Base-by-base conservation (phyloP, 2,888 invertebrate species). In the Eugnorisma glareosa region DNA sequence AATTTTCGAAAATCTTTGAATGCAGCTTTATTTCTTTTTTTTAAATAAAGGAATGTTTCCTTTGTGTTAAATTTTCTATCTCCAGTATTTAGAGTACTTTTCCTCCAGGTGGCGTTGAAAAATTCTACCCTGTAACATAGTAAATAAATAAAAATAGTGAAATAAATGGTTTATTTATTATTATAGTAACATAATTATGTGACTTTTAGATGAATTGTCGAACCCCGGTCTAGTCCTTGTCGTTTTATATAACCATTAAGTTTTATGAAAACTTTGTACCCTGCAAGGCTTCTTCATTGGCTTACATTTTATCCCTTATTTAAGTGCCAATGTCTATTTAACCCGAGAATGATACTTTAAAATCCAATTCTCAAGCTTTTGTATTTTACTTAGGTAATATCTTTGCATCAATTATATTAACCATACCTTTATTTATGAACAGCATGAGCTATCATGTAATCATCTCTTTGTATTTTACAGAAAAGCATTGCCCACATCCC, bases 401-500 rank as follows among this genome's bases (percentile, higher is more conserved):
- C 61, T 57, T 59, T 61, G 24, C 63, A 48, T 61, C 0, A 63
- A 57, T 37, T 64, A 37, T 40, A 70, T 64, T 67, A 66, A 70
- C 13, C 70, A 76, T 31, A 57, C 13, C 4, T 81, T 64, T 67
- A 85, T 51, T 75, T 74, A 67, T 59, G 64, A 81, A 54, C 54
- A 73, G 83, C 83, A 83, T 83, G 82, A 63, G 77, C 86, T 82
- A 82, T 73, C 82, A 75, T 69, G 67, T 85, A 84, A 84, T 82
- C 82, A 88, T 84, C 67, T 81, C 74, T 83, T 88, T 84, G 67
- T 86, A 89, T 86, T 88, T 89, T 89, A 81, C 90, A 90, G 89
- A 89, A 84, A 83, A 82, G 88, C 86, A 89, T 89, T 87, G 85
- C 87, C 84, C 84, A 86, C 88, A 91, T 91, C 86, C 90, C 86